Conservation (phyloP, 2,888 invertebrate species). For the Eristalis intricaria region DNA sequence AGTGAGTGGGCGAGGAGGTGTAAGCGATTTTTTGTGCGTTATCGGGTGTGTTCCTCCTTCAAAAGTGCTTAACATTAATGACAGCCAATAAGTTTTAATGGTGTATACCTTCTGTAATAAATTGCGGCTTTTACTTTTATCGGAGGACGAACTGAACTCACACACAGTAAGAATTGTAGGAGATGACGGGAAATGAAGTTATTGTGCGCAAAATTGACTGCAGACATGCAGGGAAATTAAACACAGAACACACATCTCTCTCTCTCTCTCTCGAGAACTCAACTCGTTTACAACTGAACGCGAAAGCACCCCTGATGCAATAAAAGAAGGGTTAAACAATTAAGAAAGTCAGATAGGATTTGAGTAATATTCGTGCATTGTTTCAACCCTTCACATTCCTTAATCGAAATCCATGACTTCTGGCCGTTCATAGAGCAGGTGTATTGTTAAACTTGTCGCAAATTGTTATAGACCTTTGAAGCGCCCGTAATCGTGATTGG, state of each 20-base stretch:
- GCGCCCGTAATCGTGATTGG: background rate
- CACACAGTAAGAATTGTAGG: background rate
- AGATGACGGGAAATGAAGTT: constrained; percentile 6
- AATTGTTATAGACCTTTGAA: constrained; percentile 5
- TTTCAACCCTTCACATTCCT: background rate
- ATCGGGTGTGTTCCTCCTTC: constrained; percentile 32
- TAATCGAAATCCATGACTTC: background rate
- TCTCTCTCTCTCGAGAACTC: background rate
- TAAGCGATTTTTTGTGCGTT: constrained; percentile 43
- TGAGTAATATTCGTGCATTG: background rate
- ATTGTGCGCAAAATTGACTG: constrained; percentile 33
- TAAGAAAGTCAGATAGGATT: background rate
- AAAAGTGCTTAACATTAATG: constrained; percentile 75
- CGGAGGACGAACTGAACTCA: background rate
- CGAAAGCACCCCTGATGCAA: background rate
- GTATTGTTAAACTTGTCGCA: background rate
- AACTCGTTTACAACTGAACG: background rate
- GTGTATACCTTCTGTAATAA: constrained; percentile 59
- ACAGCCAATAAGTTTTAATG: constrained; percentile 75
- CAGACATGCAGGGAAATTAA: constrained; percentile 33
- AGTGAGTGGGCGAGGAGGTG: background rate
- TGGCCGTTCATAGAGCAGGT: background rate
- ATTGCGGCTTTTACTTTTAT: constrained; percentile 49
- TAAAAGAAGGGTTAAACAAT: constrained; percentile 18
- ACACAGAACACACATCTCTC: background rate